Conservation (phyloP, 2,113 vertebrate genomes). For the Petaurus breviceps region DNA sequence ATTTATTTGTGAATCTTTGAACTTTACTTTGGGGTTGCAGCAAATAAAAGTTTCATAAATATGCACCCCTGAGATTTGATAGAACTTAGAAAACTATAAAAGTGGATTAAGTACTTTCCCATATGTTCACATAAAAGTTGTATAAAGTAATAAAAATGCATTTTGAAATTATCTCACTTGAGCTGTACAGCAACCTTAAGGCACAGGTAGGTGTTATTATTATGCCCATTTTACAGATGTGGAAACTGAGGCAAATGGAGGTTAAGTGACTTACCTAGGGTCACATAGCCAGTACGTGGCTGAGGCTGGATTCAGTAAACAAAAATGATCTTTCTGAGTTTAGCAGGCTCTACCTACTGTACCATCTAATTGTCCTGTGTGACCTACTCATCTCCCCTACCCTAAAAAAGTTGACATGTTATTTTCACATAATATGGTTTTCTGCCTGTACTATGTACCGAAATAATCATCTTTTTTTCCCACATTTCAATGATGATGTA, state of each 20-base stretch:
- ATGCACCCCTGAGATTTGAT: constrained; percentile 32
- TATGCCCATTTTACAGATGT: background rate
- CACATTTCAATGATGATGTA: constrained; percentile 74
- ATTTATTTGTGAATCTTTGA: constrained; percentile 73
- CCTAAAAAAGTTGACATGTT: constrained; percentile 49
- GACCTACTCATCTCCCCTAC: constrained; percentile 45
- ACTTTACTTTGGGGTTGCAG: constrained; percentile 80
- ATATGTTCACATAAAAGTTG: background rate
- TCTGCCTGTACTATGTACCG: constrained; percentile 67
- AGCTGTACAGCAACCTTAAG: background rate
- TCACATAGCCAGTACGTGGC: background rate
- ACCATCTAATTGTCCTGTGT: constrained; percentile 30
- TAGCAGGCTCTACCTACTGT: background rate
- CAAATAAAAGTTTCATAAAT: constrained; percentile 77
- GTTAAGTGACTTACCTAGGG: background rate
- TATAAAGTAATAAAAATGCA: background rate
- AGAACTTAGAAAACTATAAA: background rate
- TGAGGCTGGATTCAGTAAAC: background rate
- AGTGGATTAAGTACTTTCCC: background rate
- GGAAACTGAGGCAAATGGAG: background rate
- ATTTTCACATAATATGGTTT: constrained; percentile 65
- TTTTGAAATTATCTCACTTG: constrained; percentile 44
- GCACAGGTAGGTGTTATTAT: background rate
- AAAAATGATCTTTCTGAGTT: background rate
- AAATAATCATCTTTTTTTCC: constrained; percentile 66